Base-by-base conservation (phyloP, 64 coral and sea anemone genomes). In the Trachythela sp. region DNA sequence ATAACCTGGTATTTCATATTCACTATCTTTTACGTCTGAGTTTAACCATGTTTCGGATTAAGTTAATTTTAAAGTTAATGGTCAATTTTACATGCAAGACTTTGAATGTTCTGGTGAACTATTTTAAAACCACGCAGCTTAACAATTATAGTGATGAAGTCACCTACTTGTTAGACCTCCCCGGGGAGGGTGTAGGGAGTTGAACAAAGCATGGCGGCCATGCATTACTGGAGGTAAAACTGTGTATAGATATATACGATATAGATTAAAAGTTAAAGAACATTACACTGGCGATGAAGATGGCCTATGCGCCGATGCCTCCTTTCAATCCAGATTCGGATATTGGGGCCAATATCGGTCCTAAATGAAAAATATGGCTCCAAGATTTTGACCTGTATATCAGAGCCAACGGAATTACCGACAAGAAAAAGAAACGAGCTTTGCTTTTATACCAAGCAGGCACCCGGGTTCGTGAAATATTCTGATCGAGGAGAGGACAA, bases 101-200 rank as follows among this genome's bases (percentile, higher is more conserved):
- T 90, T 42, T 90, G 89, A n/a, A 89, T 89, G 29, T 89, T 89
- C 42, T 89, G 88, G 39, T 90, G 88, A n/a, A n/a, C n/a, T n/a
- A n/a, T n/a, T n/a, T n/a, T n/a, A n/a, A n/a, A n/a, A n/a, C n/a
- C n/a, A n/a, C n/a, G n/a, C n/a, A n/a, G n/a, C n/a, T n/a, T n/a
- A n/a, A n/a, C n/a, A n/a, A n/a, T n/a, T n/a, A n/a, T n/a, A n/a
- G n/a, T n/a, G n/a, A n/a, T n/a, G n/a, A n/a, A n/a, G n/a, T n/a
- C n/a, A n/a, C n/a, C n/a, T n/a, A n/a, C n/a, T n/a, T n/a, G n/a
- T n/a, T n/a, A n/a, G n/a, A n/a, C n/a, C n/a, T n/a, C n/a, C n/a
- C 7, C 7, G 48, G 48, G 48, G 6, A 49, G 48, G 48, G 7
- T 7, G 15, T 7, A 49, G 48, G 15, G 48, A 49, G 15, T 49